Evolutionary conservation across 2,113 vertebrate species (phyloP), one percentile per base, ranked within the genome.

Genomic region (Meleagris gallopavo): DNA sequence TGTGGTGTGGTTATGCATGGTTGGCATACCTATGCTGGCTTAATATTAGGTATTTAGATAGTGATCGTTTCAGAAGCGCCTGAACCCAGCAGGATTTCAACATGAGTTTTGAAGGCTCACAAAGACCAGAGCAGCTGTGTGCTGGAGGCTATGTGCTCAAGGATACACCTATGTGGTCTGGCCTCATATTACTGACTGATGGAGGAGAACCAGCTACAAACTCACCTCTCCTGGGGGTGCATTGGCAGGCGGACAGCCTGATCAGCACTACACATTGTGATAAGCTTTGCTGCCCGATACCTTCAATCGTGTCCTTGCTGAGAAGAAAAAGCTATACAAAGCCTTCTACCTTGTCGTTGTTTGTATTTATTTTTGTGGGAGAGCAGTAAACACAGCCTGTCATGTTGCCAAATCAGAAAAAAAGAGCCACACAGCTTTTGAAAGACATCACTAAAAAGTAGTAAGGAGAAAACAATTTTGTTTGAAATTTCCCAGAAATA

Each of bases 401-500:
- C 20, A 20, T 50, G 67, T 19, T 60, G 61, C 73, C 73, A 83
- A 83, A 57, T 55, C 72, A 64, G 55, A 61, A 67, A n/a, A 38
- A 92, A 86, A 52, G 10, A 20, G 13, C 9, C 69, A 32, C 16
- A 11, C 2, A 30, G 19, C 15, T 86, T 83, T 72, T 46, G 76
- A 57, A 88, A 91, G 55, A 46, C 0, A 0, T 86, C 57, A 78
- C 43, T 22, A 40, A 73, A 72, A 72, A 21, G 30, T 12, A 69
- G 24, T 30, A 72, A 57, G 4, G 17, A 61, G 10, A 69, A 79
- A 75, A 40, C 1, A 71, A 60, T 67, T 54, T 73, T 83, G 20
- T 36, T 30, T 89, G 57, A 92, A 94, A 75, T 84, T 90, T 93
- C 54, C 29, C 73, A 79, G 79, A 95, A 93, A 55, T 8, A 67